Base-by-base conservation (phyloP, 2,888 invertebrate genomes). In the Xestia xanthographa region DNA sequence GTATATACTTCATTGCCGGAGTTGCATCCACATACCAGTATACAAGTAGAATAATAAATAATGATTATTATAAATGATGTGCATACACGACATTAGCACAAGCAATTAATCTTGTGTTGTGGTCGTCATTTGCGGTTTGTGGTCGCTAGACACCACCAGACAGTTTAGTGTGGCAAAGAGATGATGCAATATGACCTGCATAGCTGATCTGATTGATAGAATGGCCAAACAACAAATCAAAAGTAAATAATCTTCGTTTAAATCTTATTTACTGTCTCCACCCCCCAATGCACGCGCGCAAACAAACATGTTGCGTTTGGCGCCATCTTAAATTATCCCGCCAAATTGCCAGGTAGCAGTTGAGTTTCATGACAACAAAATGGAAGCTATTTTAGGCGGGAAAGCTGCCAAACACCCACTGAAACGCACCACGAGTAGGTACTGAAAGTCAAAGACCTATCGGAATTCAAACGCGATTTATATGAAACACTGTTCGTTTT, bases 371-470 rank as follows among this genome's bases (percentile, higher is more conserved):
- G 67, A 77, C 63, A 85, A 82, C 73, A 85, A 88, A 82, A 29
- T 80, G 56, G 14, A 41, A 8, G 60, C 84, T 91, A 91, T 88
- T 90, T 89, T 85, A 11, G 74, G 68, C 76, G 82, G 82, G 84
- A 86, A 48, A 63, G 12, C 22, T 84, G 90, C 89, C 89, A 89
- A 82, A 79, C 89, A 73, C 86, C 83, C 77, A 82, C 86, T 38
- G 67, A 66, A 68, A 53, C 41, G n/a, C 20, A 72, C 29, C 45
- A 58, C 43, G 69, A 50, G 58, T 66, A 53, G 48, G 58, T 66
- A 53, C 75, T 72, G 60, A 63, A 81, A 87, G 89, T 87, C 89
- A 89, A 89, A 89, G 88, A 88, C 88, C 90, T 86, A 71, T 71
- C 72, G 29, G 43, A 72, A 80, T 72, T 34, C 80, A 65, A 34